A percentile compares a stretch with the other conserved stretches of the same genome.
phyloP scores from a whole-genome alignment of 64 coral and sea anemone species.

The Montipora foliosa region DNA sequence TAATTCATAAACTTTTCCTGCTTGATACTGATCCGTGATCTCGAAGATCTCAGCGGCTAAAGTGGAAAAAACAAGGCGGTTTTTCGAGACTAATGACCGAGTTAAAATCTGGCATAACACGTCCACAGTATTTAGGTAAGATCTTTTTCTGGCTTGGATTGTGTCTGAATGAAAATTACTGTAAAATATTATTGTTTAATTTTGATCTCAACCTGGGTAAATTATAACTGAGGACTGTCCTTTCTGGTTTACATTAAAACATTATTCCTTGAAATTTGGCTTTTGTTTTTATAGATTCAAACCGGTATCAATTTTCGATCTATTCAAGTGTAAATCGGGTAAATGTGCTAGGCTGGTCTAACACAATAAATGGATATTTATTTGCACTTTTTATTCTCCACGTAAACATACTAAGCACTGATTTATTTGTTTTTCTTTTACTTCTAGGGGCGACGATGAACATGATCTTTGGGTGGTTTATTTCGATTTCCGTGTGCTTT shows the following conservation, averaged over 20 bases:
- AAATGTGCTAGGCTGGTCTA: background rate
- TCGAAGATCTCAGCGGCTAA: background rate
- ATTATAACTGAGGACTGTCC: background rate
- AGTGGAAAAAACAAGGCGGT: background rate
- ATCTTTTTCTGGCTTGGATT: background rate
- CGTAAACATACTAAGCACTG: background rate
- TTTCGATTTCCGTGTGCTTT: background rate
- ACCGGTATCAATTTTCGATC: background rate
- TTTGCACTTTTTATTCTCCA: background rate
- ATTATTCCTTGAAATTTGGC: background rate
- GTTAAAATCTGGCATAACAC: background rate
- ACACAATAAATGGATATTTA: background rate
- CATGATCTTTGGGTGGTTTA: background rate
- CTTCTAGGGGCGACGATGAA: constrained; percentile 8
- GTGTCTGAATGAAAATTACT: background rate
- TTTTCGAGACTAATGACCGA: background rate
- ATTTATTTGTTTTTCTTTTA: background rate
- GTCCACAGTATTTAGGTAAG: constrained; percentile 9
- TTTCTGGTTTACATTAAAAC: too few relatives aligned
- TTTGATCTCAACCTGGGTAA: background rate
- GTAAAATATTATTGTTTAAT: background rate
- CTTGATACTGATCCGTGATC: constrained; percentile 7
- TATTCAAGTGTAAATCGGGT: background rate
- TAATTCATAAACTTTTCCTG: constrained; percentile 27
- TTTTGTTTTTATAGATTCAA: background rate